Conservation (phyloP, 2,797 vertebrate species). For the Dipus sagitta region DNA sequence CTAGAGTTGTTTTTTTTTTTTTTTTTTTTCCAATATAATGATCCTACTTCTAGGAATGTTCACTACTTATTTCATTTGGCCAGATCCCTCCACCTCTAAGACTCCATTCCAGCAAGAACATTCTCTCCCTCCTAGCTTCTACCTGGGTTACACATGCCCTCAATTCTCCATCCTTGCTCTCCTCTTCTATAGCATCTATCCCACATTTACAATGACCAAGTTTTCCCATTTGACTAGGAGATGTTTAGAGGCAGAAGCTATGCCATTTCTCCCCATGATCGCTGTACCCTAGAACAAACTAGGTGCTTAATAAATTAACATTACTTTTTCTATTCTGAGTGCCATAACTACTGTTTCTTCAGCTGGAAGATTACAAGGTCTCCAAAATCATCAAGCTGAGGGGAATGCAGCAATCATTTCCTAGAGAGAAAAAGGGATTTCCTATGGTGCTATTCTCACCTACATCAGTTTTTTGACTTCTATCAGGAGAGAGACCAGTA, state of each 20-base stretch:
- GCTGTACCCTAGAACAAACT: neutral
- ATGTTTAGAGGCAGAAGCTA: neutral
- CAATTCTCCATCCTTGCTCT: neutral
- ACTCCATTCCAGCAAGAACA: neutral
- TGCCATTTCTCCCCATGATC: neutral
- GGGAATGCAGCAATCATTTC: constrained; percentile 67
- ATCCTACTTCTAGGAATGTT: neutral
- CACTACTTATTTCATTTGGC: neutral
- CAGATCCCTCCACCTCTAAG: neutral
- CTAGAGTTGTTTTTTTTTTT: no score
- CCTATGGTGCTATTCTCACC: constrained; percentile 68
- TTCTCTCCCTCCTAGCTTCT: neutral
- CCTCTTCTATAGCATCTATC: neutral
- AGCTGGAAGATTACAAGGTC: constrained; percentile 48
- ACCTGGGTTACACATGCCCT: neutral
- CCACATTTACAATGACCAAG: neutral
- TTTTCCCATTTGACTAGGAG: neutral
- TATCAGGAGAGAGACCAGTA: constrained; percentile 67
- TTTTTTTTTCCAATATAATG: neutral
- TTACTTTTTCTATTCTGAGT: constrained; percentile 1
- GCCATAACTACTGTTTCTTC: constrained; percentile 59
- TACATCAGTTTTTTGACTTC: constrained; percentile 72
- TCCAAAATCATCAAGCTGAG: constrained; percentile 59
- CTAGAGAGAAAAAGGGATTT: constrained; percentile 67
- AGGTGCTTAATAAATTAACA: constrained; percentile 48